phyloP scores from a whole-genome alignment of 2,113 vertebrate genomes.

The Antennarius striatus region DNA sequence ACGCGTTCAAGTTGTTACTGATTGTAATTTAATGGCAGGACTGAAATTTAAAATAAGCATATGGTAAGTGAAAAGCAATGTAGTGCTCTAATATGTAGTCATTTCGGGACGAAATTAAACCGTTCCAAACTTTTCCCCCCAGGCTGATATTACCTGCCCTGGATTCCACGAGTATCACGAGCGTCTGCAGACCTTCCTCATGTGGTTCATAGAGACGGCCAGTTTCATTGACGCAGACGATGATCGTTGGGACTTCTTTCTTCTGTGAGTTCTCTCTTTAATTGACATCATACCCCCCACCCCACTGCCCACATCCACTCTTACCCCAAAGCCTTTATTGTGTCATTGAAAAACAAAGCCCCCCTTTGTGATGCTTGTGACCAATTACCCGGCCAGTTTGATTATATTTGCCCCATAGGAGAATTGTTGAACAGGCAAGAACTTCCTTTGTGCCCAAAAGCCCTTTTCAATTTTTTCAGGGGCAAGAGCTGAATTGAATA shows the following conservation, averaged over 20 bases:
- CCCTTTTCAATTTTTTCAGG: conserved; percentile 87
- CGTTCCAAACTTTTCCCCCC: conserved; percentile 16
- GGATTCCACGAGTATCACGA: conserved; percentile 97
- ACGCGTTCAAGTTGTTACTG: too few species aligned
- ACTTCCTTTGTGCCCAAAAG: conserved; percentile 85
- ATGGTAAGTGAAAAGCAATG: too few species aligned
- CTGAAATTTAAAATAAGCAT: too few species aligned
- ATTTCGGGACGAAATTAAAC: too few species aligned
- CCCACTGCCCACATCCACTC: conserved; percentile 25
- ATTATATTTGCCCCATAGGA: conserved; percentile 94
- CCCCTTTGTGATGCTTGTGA: conserved; percentile 88
- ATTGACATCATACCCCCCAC: conserved; percentile 79
- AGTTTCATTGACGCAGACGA: conserved; percentile 98
- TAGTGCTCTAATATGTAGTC: too few species aligned
- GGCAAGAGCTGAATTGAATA: conserved; percentile 98
- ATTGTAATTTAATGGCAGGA: too few species aligned
- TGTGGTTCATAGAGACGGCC: conserved; percentile 99
- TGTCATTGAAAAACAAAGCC: conserved; percentile 80
- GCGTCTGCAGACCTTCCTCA: conserved; percentile 98
- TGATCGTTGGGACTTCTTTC: conserved; percentile 99
- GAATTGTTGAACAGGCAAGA: conserved; percentile 97
- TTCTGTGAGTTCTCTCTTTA: conserved; percentile 94
- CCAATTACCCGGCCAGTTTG: conserved; percentile 98
- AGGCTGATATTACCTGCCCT: conserved; percentile 92
- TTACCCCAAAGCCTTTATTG: conserved; percentile 78